Evolutionary conservation across 2,113 vertebrate genomes (phyloP).

Genomic region (Rostratula benghalensis): DNA sequence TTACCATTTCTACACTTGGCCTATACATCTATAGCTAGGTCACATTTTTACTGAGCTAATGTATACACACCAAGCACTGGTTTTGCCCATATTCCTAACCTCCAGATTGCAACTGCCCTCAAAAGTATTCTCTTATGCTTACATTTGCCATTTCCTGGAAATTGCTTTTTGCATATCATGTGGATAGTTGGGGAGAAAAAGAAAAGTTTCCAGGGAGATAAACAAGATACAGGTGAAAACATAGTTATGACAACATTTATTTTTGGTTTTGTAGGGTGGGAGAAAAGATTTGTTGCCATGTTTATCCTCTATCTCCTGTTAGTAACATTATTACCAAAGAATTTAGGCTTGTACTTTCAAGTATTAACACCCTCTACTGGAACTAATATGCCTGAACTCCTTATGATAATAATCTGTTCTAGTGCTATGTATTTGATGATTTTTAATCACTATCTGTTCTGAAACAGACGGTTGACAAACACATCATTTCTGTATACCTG

Average conservation of each 20-base stretch:
- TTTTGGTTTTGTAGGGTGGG: background rate
- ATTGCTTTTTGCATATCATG: background rate
- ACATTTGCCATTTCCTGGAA: background rate
- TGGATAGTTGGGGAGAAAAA: background rate
- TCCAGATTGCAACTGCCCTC: background rate
- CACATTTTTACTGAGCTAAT: background rate
- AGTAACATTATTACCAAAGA: background rate
- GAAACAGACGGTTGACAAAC: background rate
- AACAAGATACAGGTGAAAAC: background rate
- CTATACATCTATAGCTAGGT: background rate
- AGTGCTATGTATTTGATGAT: background rate
- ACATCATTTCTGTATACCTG: background rate
- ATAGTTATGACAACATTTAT: background rate
- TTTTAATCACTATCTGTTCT: background rate
- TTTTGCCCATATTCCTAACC: background rate
- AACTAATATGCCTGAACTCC: background rate
- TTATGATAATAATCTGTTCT: background rate
- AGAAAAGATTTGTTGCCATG: background rate
- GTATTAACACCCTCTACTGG: slow-evolving; percentile 14
- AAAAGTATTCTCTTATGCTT: background rate
- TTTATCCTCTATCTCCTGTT: background rate
- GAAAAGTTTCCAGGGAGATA: background rate
- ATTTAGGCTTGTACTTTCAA: background rate
- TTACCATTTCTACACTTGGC: background rate
- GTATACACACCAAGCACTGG: background rate